These are phyloP conservation scores for Dreissena polymorpha DNA, from an alignment of 1,140 invertebrate species.

Conservation along the genomic window DNA sequence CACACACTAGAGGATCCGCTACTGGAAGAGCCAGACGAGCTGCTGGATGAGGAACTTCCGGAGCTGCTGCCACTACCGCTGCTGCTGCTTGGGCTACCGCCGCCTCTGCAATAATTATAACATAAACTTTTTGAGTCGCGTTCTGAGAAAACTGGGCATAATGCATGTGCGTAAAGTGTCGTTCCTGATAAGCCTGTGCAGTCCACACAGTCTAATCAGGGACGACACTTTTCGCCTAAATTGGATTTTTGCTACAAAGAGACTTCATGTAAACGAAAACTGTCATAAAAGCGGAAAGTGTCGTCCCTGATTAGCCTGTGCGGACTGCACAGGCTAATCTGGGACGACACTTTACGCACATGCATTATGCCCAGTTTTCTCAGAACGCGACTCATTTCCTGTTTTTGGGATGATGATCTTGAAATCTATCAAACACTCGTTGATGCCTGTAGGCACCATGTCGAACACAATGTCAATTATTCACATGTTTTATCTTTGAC, in stretches of 20 bases:
- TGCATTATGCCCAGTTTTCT: too few relatives aligned
- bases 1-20: conserved; percentile 3
- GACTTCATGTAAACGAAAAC: too few relatives aligned
- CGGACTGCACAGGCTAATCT: not conserved
- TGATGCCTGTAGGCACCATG: not conserved
- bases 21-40: conserved; percentile 16
- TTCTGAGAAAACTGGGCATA: too few relatives aligned
- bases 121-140: too few relatives aligned
- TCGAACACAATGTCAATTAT: too few relatives aligned
- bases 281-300: not conserved
- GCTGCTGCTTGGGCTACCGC: not conserved
- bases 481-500: too few relatives aligned
- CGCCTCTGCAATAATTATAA: not conserved
- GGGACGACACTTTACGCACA: too few relatives aligned
- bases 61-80: not conserved
- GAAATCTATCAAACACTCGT: not conserved
- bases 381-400: not conserved
- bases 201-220: not conserved
- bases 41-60: conserved; percentile 1
- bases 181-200: not conserved
- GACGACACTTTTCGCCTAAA: not conserved
- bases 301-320: not conserved
- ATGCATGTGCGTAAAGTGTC: not conserved
- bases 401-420: not conserved
- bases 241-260: too few relatives aligned